Conservation (phyloP, 1,140 invertebrate species). For the Drosophila nikananu region DNA sequence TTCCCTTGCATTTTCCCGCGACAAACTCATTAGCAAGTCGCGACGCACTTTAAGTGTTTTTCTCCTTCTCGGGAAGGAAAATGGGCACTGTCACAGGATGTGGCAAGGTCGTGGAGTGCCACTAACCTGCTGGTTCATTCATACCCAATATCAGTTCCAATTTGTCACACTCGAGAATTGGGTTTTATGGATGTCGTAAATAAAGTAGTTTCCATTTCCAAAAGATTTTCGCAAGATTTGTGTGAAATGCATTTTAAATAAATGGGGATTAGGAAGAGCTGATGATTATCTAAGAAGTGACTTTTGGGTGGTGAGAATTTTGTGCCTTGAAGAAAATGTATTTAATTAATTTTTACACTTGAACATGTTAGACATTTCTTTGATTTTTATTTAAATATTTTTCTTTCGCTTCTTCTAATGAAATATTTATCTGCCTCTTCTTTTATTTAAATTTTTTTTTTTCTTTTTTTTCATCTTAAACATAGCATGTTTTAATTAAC, state of each 20-base stretch:
- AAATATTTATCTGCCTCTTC: no score
- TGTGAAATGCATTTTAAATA: slow-evolving; percentile 38
- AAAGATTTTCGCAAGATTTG: slow-evolving; percentile 22
- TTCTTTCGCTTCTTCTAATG: no score
- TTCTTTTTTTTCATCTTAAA: not conserved
- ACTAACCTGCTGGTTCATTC: slow-evolving; percentile 65
- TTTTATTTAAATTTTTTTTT: no score
- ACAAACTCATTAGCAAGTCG: slow-evolving; percentile 78
- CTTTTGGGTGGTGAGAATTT: not conserved
- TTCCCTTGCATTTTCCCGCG: slow-evolving; percentile 15
- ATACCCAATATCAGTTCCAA: slow-evolving; percentile 47
- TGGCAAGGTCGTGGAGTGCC: slow-evolving; percentile 29
- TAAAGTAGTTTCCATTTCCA: slow-evolving; percentile 17
- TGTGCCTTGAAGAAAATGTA: not conserved
- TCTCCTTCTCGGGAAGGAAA: slow-evolving; percentile 25
- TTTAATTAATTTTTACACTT: not conserved
- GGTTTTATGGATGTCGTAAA: slow-evolving; percentile 35
- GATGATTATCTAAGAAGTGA: not conserved
- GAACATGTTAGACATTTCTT: no score
- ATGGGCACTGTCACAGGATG: slow-evolving; percentile 38
- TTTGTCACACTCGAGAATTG: slow-evolving; percentile 64
- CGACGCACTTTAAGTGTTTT: slow-evolving; percentile 73
- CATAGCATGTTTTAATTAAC: no score
- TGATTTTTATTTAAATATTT: not conserved
- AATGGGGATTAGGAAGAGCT: not conserved